Conservation (phyloP, 2,113 vertebrate genomes). For the Cephalopterus ornatus region DNA sequence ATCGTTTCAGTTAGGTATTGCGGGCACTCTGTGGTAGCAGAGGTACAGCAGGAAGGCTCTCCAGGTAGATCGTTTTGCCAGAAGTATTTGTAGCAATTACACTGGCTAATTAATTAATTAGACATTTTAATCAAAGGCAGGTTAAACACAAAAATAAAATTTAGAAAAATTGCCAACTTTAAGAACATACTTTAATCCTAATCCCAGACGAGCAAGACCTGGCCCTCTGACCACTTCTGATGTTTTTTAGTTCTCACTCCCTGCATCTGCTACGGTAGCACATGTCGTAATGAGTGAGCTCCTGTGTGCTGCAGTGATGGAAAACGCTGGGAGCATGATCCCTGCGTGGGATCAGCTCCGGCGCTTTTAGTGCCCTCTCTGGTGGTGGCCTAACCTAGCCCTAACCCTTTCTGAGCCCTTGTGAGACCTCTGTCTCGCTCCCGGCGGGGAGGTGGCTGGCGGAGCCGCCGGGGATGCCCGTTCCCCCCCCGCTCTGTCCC, state of each 20-base stretch:
- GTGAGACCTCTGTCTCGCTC: fast-evolving
- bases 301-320: fast-evolving
- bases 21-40: background rate
- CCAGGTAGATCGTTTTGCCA: background rate
- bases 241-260: background rate
- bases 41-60: background rate
- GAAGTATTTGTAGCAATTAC: background rate
- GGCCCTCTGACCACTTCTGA: fast-evolving
- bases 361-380: background rate
- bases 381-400: fast-evolving
- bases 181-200: background rate
- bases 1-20: fast-evolving
- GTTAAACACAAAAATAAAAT: background rate
- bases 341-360: fast-evolving
- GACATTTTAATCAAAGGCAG: background rate
- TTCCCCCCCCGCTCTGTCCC: no score
- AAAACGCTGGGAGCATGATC: background rate
- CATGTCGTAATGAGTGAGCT: fast-evolving
- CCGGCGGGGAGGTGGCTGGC: fast-evolving
- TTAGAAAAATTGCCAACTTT: background rate
- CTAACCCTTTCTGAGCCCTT: fast-evolving
- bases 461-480: fast-evolving
- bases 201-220: background rate
- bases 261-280: fast-evolving
- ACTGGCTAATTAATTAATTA: background rate